These are phyloP conservation scores for Threskiornis aethiopicus DNA, from an alignment of 2,797 vertebrate species.

Conservation along the genomic window DNA sequence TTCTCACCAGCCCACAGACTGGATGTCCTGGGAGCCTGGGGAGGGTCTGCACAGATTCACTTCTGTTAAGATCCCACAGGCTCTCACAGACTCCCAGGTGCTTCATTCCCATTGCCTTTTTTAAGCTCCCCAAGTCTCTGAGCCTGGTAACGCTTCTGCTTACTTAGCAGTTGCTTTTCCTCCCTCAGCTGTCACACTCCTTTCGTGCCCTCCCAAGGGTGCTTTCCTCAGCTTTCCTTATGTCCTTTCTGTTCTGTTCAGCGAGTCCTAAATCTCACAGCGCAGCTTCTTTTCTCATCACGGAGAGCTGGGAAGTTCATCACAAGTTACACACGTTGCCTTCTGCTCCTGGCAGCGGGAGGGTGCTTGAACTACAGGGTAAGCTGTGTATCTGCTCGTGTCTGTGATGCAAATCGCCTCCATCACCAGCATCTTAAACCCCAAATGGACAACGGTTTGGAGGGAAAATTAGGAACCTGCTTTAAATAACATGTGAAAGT, in stretches of 20 bases:
- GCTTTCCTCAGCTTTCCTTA: slow-evolving; percentile 39
- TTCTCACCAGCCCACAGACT: neutral
- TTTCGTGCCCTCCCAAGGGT: slow-evolving; percentile 3
- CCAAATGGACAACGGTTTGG: neutral
- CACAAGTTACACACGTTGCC: neutral
- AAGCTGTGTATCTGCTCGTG: neutral
- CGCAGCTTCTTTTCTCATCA: neutral
- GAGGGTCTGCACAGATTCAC: neutral
- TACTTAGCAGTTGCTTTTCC: slow-evolving; percentile 42
- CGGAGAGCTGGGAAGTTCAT: neutral
- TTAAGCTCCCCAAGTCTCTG: neutral
- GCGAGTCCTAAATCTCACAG: neutral
- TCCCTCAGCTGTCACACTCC: slow-evolving; percentile 37
- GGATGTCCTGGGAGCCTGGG: neutral
- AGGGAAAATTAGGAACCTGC: neutral
- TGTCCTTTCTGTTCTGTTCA: slow-evolving; percentile 19
- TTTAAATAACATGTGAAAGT: neutral
- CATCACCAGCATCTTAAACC: neutral
- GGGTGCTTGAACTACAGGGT: neutral
- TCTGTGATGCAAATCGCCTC: neutral
- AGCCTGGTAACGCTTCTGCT: neutral
- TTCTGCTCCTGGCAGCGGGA: neutral
- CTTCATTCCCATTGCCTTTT: neutral
- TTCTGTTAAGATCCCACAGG: neutral
- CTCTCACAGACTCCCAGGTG: neutral